A percentile compares a stretch with the other conserved stretches of the same genome.
Conservation (phyloP, 2,113 vertebrate genomes). For the Macrotis lagotis region DNA sequence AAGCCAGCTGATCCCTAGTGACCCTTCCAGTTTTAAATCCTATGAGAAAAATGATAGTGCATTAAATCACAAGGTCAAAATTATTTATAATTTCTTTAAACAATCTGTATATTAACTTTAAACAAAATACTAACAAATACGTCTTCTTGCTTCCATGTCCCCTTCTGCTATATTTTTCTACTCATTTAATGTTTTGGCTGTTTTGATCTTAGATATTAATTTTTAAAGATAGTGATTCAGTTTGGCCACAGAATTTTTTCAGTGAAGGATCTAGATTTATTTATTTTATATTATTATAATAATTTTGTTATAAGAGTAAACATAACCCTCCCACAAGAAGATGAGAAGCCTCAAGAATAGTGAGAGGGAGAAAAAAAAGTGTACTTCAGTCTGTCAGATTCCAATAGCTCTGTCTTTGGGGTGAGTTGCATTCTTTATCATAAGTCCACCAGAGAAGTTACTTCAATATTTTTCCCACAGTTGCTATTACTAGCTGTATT, state of each 20-base stretch:
- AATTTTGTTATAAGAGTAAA: no score
- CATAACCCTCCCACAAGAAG: no score
- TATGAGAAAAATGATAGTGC: background rate
- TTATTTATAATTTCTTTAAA: background rate
- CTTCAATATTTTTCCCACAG: no score
- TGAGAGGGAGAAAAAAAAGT: no score
- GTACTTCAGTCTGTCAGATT: no score
- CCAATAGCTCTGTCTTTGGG: no score
- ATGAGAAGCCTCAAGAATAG: no score
- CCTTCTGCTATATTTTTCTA: background rate
- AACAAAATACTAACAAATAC: background rate
- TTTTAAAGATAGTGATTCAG: background rate
- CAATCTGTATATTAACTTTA: background rate
- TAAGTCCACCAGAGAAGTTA: no score
- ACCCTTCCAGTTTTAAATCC: background rate
- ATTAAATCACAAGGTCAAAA: background rate
- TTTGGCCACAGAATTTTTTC: background rate
- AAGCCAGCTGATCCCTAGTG: background rate
- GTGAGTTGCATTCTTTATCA: no score
- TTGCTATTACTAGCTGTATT: no score
- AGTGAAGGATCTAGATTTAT: no score
- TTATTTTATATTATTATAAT: no score
- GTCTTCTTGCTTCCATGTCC: background rate
- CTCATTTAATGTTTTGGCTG: background rate
- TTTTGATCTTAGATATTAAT: background rate